Evolutionary conservation across 2,888 invertebrate species (phyloP).

Genomic region (Pandemis cinnamomeana): DNA sequence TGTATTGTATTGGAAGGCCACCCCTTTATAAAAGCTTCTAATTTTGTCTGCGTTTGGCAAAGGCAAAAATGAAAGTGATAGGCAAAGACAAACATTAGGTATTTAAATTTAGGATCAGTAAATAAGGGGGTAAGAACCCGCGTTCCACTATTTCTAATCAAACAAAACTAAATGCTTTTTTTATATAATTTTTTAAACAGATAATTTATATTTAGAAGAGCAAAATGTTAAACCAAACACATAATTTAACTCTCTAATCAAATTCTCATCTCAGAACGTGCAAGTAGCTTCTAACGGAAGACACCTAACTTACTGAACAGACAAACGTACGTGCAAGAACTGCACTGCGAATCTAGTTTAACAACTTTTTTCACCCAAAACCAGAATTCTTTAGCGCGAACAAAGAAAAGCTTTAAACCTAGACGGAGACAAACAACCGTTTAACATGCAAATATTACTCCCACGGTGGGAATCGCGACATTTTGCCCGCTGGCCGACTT

Average conservation of each 20-base stretch:
- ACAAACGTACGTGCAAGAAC: slow-evolving; percentile 22
- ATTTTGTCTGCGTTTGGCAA: too few relatives aligned
- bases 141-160: too few relatives aligned
- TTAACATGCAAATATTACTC: slow-evolving; percentile 42
- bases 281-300: background rate
- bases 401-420: slow-evolving; percentile 33
- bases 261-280: background rate
- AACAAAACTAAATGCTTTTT: too few relatives aligned
- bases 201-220: background rate
- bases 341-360: slow-evolving; percentile 7
- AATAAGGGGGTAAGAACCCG: too few relatives aligned
- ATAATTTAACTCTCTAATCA: slow-evolving; percentile 1
- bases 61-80: too few relatives aligned
- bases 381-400: slow-evolving; percentile 32
- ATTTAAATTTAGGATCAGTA: too few relatives aligned
- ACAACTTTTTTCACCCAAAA: slow-evolving; percentile 18
- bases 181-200: too few relatives aligned
- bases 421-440: slow-evolving; percentile 40
- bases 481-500: slow-evolving; percentile 21
- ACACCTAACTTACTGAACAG: slow-evolving; percentile 4
- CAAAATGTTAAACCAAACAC: background rate
- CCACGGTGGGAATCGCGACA: slow-evolving; percentile 31
- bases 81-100: too few relatives aligned
- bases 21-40: too few relatives aligned
- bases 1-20: too few relatives aligned